Base-by-base conservation (phyloP, 2,797 vertebrate species). In the Choloepus didactylus region DNA sequence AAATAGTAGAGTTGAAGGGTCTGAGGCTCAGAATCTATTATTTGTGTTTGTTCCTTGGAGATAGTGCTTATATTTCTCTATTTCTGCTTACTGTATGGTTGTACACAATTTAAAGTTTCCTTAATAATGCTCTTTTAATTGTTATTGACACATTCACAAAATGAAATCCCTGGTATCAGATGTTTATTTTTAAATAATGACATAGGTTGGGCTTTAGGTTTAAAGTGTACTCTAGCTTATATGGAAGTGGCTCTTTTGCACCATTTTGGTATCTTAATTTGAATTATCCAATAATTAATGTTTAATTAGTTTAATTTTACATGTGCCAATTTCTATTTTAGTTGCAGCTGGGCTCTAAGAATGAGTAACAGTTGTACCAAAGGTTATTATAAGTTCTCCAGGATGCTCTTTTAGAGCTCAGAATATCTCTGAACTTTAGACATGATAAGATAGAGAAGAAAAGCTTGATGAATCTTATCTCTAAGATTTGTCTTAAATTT, bases 151-250 rank as follows among this genome's bases (percentile, higher is more conserved):
- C 4, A 81, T 81, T 93, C 60, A 80, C 62, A 97, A 96, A 97
- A 89, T 97, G 76, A 87, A 92, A 90, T 91, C 90, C 60, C 46
- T 93, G 44, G 23, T 27, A 73, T 95, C 41, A 38, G 64, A 90
- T 91, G 92, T 95, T 97, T 77, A 92, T 97, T 97, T 97, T 90
- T 92, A 89, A 94, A 95, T 95, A 79, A 93, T 96, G 93, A 72
- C 29, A 81, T 15, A 89, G 38, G 60, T 41, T 67, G 5, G 49
- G 12, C 9, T 89, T 41, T 92, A 41, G 96, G 75, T 86, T 75
- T 91, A 96, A 96, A 89, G 25, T 35, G 89, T 94, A 91, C 69
- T 92, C 85, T 9, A 97, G 80, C 93, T 96, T 96, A 94, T 91
- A 93, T 94, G 84, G 96, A 97, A 96, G 75, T 96, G 95, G 92